These are phyloP conservation scores for Zaprionus gabonicus DNA, from an alignment of 1,140 invertebrate genomes.

Conservation along the genomic window DNA sequence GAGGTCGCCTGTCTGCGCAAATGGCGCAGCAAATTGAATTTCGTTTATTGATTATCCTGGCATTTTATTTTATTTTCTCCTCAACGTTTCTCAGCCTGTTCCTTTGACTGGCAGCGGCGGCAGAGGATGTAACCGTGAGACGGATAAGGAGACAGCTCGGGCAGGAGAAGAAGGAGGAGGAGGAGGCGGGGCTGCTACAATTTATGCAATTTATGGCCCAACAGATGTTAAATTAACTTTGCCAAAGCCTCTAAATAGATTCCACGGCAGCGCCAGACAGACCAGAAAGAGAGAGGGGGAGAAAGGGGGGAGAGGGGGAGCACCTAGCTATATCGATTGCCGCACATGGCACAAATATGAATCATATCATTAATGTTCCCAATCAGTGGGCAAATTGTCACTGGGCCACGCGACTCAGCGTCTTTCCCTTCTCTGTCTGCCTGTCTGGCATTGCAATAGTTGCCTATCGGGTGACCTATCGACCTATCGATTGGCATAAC, in stretches of 20 bases:
- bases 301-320: neutral
- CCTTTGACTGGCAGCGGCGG: constrained; percentile 18
- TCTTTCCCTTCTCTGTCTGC: too few species aligned
- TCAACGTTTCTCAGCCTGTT: constrained; percentile 15
- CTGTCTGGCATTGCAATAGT: neutral
- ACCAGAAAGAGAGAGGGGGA: neutral
- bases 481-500: neutral
- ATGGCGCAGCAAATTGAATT: constrained; percentile 83
- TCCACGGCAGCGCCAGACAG: neutral
- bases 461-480: neutral
- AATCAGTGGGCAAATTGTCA: constrained; percentile 34
- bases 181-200: constrained; percentile 29
- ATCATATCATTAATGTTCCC: constrained; percentile 35
- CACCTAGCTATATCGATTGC: neutral
- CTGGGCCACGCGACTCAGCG: neutral
- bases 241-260: constrained; percentile 43
- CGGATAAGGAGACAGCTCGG: neutral
- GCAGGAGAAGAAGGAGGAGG: too few species aligned
- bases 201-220: constrained; percentile 69
- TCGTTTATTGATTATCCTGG: constrained; percentile 82
- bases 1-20: constrained; percentile 71
- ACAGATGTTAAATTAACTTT: constrained; percentile 78
- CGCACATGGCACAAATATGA: constrained; percentile 22
- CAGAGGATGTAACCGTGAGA: constrained; percentile 45
- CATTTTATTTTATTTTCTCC: constrained; percentile 72